phyloP scores from a whole-genome alignment of 1,140 invertebrate species.

The Bacillus rossius region DNA sequence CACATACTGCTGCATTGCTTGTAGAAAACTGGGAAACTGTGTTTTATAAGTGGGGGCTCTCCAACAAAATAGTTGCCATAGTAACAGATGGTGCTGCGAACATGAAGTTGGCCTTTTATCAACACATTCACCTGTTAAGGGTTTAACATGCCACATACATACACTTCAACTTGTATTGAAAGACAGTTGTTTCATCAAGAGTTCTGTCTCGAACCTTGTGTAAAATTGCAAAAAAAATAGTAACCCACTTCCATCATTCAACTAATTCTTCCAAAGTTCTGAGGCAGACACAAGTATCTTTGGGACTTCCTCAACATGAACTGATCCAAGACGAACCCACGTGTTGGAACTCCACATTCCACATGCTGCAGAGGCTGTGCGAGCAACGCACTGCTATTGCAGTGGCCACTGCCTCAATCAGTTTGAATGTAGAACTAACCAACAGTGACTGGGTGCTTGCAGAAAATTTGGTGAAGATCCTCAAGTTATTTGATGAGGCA shows the following conservation, averaged over 20 bases:
- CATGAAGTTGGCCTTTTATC: background rate
- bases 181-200: background rate
- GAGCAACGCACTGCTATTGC: background rate
- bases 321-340: constrained; percentile 1
- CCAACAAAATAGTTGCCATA: background rate
- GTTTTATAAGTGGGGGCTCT: background rate
- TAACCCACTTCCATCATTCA: background rate
- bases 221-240: background rate
- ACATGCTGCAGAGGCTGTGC: background rate
- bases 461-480: no score
- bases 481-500: no score
- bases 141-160: background rate
- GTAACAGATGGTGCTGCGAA: background rate
- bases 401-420: no score
- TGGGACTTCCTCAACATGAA: background rate
- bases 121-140: background rate
- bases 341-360: background rate
- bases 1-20: background rate
- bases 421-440: no score
- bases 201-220: background rate
- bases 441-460: no score
- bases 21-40: background rate
- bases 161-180: background rate
- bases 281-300: background rate
- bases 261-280: background rate